A percentile compares a stretch with the other conserved stretches of the same genome.
phyloP scores from a whole-genome alignment of 2,888 invertebrate species.

The Gari tellinella region DNA sequence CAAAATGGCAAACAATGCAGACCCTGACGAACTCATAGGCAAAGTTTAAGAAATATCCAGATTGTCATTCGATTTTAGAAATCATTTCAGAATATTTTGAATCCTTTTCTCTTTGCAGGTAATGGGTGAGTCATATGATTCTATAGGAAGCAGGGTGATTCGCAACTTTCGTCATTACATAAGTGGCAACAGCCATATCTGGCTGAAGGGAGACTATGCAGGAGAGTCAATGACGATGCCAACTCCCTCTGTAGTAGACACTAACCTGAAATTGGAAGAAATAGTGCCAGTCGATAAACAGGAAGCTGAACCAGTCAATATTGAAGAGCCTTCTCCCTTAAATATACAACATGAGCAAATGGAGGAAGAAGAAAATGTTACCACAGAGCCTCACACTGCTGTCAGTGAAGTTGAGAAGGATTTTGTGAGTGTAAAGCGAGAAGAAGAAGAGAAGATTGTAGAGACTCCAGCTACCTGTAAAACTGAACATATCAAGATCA shows the following conservation, averaged over 20 bases:
- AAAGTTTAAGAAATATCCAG: too few species aligned
- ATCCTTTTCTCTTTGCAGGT: conserved; percentile 71
- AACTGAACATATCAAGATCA: conserved; percentile 2
- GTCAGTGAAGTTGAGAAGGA: conserved; percentile 23
- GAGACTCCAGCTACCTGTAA: background rate
- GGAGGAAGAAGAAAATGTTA: conserved; percentile 7
- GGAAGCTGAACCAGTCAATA: background rate
- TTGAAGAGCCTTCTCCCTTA: background rate
- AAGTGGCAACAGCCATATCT: conserved; percentile 74
- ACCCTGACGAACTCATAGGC: too few species aligned
- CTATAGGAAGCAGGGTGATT: conserved; percentile 79
- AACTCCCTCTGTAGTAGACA: conserved; percentile 1
- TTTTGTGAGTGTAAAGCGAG: conserved; percentile 4
- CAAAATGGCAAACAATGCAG: too few species aligned
- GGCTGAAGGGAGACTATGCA: conserved; percentile 76
- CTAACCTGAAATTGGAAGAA: background rate
- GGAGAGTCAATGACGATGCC: conserved; percentile 59
- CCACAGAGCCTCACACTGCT: background rate
- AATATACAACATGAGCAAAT: background rate
- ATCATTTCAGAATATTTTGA: too few species aligned
- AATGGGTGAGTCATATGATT: conserved; percentile 80
- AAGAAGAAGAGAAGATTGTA: conserved; percentile 1
- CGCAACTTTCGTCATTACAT: conserved; percentile 81
- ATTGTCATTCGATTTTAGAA: too few species aligned
- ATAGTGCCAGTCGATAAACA: background rate